Conservation (phyloP, 2,888 invertebrate species). For the Mesopsocus fuscifrons region DNA sequence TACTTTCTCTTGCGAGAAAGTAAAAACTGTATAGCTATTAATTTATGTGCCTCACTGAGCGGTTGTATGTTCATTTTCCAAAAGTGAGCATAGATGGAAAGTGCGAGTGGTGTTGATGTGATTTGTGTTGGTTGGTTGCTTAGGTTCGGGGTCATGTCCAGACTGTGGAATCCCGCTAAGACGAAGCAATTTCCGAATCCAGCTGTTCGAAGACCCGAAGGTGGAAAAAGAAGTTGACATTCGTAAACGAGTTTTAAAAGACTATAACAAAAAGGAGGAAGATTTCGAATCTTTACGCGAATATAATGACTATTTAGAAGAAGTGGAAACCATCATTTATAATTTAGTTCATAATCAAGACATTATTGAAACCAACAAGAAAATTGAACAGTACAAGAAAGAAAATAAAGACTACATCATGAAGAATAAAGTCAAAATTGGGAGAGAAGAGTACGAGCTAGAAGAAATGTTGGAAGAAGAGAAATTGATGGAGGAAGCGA, state of each 20-base stretch:
- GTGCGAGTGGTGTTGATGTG: no score
- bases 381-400: constrained; percentile 77
- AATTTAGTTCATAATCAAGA: constrained; percentile 83
- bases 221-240: constrained; percentile 98
- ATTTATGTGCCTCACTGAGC: no score
- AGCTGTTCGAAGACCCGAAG: constrained; percentile 87
- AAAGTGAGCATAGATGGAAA: no score
- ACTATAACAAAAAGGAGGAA: constrained; percentile 89
- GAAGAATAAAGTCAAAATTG: constrained; percentile 46
- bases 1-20: no score
- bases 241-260: constrained; percentile 64
- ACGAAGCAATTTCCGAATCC: constrained; percentile 78
- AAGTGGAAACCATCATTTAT: constrained; percentile 78
- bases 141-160: constrained; percentile 85
- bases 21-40: no score
- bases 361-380: constrained; percentile 65
- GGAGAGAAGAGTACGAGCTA: constrained; percentile 65
- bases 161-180: constrained; percentile 79
- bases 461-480: constrained; percentile 71
- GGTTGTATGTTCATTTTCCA: no score
- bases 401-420: constrained; percentile 73
- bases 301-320: constrained; percentile 93
- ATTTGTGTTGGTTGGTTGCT: no score
- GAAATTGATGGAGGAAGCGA: constrained; percentile 51
- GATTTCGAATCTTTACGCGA: constrained; percentile 70